These are phyloP conservation scores for Acrocera orbiculus DNA, from an alignment of 2,888 invertebrate species.

Conservation along the genomic window DNA sequence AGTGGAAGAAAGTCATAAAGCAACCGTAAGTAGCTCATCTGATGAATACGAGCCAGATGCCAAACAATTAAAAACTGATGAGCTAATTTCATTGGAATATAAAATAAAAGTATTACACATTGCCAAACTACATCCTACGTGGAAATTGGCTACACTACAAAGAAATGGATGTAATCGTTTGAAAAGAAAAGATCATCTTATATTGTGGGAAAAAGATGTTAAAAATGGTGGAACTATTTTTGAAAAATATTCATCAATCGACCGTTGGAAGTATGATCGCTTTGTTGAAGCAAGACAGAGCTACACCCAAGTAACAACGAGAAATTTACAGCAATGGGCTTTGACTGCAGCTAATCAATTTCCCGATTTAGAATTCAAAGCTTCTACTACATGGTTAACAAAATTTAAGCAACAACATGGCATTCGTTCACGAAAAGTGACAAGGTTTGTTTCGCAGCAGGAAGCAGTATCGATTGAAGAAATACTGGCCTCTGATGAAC, in stretches of 20 bases:
- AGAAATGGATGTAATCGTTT: conserved; percentile 1
- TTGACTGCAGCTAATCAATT: conserved; percentile 3
- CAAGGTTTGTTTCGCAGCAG: conserved; percentile 1
- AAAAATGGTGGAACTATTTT: conserved; percentile 1
- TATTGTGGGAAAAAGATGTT: conserved; percentile 2
- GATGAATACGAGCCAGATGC: no score
- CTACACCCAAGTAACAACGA: conserved; percentile 3
- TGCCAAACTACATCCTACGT: neutral
- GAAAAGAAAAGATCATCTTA: conserved; percentile 1
- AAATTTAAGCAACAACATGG: neutral
- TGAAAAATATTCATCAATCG: conserved; percentile 1
- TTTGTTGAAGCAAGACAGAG: conserved; percentile 2
- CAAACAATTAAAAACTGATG: no score
- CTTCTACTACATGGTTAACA: neutral
- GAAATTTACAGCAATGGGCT: conserved; percentile 5
- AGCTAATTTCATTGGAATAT: no score
- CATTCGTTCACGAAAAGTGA: conserved; percentile 4
- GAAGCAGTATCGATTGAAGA: conserved; percentile 2
- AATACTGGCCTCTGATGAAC: neutral
- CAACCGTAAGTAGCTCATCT: no score
- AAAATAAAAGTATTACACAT: no score
- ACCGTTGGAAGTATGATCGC: conserved; percentile 3
- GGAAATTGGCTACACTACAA: conserved; percentile 2
- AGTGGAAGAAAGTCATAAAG: no score
- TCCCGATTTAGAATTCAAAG: conserved; percentile 3